phyloP scores from a whole-genome alignment of 2,888 invertebrate genomes.

The Plemyria rubiginata region DNA sequence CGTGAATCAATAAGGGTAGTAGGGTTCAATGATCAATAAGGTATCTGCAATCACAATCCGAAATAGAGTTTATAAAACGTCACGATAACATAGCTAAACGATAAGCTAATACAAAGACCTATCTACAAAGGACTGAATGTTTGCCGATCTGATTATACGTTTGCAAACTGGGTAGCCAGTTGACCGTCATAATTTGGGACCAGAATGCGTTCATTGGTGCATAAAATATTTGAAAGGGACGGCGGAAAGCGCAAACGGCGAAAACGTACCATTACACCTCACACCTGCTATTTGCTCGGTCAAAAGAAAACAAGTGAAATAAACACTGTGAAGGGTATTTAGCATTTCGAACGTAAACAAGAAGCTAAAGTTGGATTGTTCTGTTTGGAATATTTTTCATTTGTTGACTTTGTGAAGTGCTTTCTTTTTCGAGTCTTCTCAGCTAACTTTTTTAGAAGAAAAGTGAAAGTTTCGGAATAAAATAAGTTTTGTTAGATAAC shows the following conservation, averaged over 20 bases:
- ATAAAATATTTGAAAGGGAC: slow-evolving; percentile 76
- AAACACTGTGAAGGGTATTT: slow-evolving; percentile 38
- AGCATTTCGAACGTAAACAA: slow-evolving; percentile 26
- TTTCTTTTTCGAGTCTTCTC: slow-evolving; percentile 14
- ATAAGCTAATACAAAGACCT: slow-evolving; percentile 60
- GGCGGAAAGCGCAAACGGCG: slow-evolving; percentile 71
- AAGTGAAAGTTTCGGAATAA: not conserved
- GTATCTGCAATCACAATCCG: not conserved
- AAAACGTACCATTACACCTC: slow-evolving; percentile 75
- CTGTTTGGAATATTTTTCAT: slow-evolving; percentile 24
- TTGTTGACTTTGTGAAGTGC: slow-evolving; percentile 15
- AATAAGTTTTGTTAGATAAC: not conserved
- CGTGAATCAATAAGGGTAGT: too few species aligned
- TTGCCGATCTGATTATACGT: slow-evolving; percentile 79
- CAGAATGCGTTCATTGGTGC: slow-evolving; percentile 75
- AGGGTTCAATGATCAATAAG: too few species aligned
- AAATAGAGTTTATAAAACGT: slow-evolving; percentile 2
- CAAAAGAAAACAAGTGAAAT: slow-evolving; percentile 49
- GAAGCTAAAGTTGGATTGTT: slow-evolving; percentile 18
- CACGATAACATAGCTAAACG: slow-evolving; percentile 29
- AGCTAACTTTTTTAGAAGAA: not conserved
- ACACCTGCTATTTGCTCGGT: slow-evolving; percentile 65
- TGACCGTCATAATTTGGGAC: slow-evolving; percentile 83
- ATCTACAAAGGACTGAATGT: slow-evolving; percentile 73
- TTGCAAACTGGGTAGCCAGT: slow-evolving; percentile 71